Evolutionary conservation across 2,888 invertebrate genomes (phyloP).

Genomic region (Morpho deidamia): DNA sequence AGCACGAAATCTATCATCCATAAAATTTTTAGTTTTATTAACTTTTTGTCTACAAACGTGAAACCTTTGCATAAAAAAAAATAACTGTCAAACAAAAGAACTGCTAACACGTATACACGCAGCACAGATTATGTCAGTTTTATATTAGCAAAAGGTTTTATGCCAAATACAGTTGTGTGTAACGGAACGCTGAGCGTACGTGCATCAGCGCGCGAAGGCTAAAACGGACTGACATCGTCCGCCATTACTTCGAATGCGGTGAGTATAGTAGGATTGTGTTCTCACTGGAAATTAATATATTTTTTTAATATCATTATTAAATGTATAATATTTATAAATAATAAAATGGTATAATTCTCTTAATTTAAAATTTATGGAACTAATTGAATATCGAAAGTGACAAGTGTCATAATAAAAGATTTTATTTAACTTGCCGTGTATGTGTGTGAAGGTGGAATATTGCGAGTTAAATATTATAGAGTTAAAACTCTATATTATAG

Average conservation of each 20-base stretch:
- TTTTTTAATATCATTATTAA: not conserved
- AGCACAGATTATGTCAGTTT: constrained; percentile 9
- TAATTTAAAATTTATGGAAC: too few species aligned
- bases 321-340: not conserved
- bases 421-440: too few species aligned
- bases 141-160: constrained; percentile 10
- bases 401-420: too few species aligned
- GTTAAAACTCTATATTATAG: too few species aligned
- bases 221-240: not conserved
- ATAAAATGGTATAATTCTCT: too few species aligned
- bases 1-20: too few species aligned
- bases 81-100: not conserved
- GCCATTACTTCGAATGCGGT: constrained; percentile 1
- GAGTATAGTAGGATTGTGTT: not conserved
- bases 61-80: not conserved
- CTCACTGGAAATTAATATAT: not conserved
- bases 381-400: too few species aligned
- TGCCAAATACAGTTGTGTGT: not conserved
- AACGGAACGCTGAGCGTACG: not conserved
- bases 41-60: not conserved
- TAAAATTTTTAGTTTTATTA: too few species aligned
- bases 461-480: too few species aligned
- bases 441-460: too few species aligned
- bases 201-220: constrained; percentile 1
- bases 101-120: not conserved